Evolutionary conservation across 2,113 vertebrate species (phyloP).

Genomic region (Ceyx cyanopectus): DNA sequence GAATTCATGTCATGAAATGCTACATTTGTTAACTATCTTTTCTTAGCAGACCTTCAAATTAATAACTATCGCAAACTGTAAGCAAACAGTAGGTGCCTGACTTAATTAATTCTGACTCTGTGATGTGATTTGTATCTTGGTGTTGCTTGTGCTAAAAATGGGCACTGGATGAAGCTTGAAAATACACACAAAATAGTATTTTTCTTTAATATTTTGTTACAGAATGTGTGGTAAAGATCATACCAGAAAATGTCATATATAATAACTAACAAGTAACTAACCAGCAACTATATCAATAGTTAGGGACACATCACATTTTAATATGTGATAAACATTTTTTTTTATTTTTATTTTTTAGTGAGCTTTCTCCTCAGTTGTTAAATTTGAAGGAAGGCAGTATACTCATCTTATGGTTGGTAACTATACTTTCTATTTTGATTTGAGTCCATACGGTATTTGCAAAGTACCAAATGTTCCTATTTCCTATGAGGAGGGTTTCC

Average conservation of each 20-base stretch:
- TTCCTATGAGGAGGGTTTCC: slow-evolving; percentile 47
- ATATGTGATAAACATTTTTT: not conserved
- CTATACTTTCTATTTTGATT: slow-evolving; percentile 18
- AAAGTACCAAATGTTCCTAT: slow-evolving; percentile 37
- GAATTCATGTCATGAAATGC: too few relatives aligned
- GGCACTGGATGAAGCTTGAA: not conserved
- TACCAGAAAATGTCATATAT: not conserved
- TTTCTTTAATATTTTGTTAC: not conserved
- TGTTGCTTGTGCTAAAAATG: slow-evolving; percentile 12
- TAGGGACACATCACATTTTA: not conserved
- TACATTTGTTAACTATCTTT: too few relatives aligned
- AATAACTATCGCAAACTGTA: too few relatives aligned
- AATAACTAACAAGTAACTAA: not conserved
- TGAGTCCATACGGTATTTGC: not conserved
- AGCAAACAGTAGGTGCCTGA: too few relatives aligned
- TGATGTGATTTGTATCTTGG: not conserved
- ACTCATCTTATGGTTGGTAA: not conserved
- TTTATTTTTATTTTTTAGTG: not conserved
- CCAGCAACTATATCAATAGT: not conserved
- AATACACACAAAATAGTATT: not conserved
- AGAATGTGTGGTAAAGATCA: not conserved
- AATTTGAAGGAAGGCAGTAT: not conserved
- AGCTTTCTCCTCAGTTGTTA: not conserved
- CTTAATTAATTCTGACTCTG: too few relatives aligned
- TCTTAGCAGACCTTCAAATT: too few relatives aligned